Percentiles rank a stretch among this genome's conserved stretches.
phyloP scores from a whole-genome alignment of 2,888 invertebrate species.

The Cacoxenus indagator region DNA sequence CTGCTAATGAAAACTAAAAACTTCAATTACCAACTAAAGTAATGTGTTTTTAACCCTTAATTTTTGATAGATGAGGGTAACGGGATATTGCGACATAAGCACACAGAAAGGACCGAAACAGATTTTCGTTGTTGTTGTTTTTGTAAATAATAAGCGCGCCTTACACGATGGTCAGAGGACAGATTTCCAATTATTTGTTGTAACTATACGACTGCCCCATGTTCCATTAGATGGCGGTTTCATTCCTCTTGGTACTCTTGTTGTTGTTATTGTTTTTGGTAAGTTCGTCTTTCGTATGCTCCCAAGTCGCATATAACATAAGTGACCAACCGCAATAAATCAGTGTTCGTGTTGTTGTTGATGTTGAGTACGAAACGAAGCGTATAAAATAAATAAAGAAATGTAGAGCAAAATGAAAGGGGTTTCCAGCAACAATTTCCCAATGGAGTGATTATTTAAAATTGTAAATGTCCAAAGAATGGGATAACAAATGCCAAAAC shows the following conservation, averaged over 20 bases:
- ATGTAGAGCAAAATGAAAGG: conserved; percentile 6
- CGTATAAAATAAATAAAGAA: neutral
- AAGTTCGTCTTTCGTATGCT: no score
- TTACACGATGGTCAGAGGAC: conserved; percentile 2
- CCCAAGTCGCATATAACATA: conserved; percentile 50
- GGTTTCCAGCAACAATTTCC: conserved; percentile 56
- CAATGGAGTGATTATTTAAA: conserved; percentile 69
- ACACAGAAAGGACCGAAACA: neutral
- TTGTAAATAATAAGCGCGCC: neutral
- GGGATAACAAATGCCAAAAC: neutral
- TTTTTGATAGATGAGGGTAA: conserved; percentile 66
- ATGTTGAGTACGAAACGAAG: neutral
- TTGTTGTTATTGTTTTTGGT: neutral
- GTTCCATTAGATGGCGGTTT: conserved; percentile 44
- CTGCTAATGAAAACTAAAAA: conserved; percentile 64
- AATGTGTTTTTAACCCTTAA: conserved; percentile 58
- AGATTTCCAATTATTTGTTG: conserved; percentile 36
- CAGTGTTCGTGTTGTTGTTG: conserved; percentile 47
- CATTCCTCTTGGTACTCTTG: conserved; percentile 39
- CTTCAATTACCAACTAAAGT: conserved; percentile 59
- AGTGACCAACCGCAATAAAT: conserved; percentile 67
- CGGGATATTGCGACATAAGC: conserved; percentile 26
- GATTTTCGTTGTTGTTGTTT: neutral
- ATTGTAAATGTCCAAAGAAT: conserved; percentile 47
- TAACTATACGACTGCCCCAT: conserved; percentile 42